Evolutionary conservation across 2,113 vertebrate genomes (phyloP).

Genomic region (Cheilinus undulatus): DNA sequence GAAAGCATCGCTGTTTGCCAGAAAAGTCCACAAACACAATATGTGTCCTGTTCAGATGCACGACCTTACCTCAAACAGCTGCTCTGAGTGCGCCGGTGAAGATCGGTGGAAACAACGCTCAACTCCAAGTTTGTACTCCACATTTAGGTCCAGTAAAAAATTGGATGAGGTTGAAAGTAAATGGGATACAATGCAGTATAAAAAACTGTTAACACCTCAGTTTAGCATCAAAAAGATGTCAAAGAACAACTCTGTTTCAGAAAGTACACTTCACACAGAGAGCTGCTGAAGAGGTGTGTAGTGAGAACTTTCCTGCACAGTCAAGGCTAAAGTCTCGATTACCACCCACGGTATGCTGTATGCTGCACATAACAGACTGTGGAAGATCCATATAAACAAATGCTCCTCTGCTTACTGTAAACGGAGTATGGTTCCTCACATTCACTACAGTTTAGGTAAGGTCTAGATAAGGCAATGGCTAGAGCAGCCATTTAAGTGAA

Average conservation of each 20-base stretch:
- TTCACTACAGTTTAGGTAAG: background rate
- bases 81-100: conserved; percentile 18
- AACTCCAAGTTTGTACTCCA: background rate
- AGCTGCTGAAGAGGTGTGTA: background rate
- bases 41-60: background rate
- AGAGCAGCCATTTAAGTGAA: background rate
- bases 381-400: background rate
- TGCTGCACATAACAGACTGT: background rate
- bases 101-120: conserved; percentile 8
- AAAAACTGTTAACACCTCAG: background rate
- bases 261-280: background rate
- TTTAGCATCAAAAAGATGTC: background rate
- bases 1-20: background rate
- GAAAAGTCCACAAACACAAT: conserved; percentile 4
- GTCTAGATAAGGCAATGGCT: background rate
- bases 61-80: background rate
- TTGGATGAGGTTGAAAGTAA: too few species aligned
- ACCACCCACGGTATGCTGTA: background rate
- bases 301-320: background rate
- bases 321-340: background rate
- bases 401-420: background rate
- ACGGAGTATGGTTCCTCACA: background rate
- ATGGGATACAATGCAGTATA: too few species aligned
- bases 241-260: background rate
- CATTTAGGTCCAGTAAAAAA: background rate